phyloP scores from a whole-genome alignment of 2,888 invertebrate species.

The Isoperla grammatica region DNA sequence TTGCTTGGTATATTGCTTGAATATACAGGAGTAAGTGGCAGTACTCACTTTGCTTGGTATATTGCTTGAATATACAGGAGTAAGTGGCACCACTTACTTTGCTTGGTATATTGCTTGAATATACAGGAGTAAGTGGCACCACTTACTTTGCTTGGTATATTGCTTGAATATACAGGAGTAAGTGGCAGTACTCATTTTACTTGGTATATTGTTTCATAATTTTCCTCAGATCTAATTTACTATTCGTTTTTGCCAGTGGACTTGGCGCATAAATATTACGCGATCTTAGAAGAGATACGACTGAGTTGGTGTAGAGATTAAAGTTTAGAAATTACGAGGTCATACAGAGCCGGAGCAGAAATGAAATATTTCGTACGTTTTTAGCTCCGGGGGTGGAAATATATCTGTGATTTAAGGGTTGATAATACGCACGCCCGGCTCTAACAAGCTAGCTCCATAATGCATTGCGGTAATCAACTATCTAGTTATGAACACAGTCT shows the following conservation, averaged over 20 bases:
- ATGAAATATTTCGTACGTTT: not conserved
- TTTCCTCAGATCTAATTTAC: conserved; percentile 26
- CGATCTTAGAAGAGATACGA: conserved; percentile 11
- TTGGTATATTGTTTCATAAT: conserved; percentile 27
- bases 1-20: conserved; percentile 24
- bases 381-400: too few relatives aligned
- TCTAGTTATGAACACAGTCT: too few relatives aligned
- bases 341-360: not conserved
- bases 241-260: conserved; percentile 26
- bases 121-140: too few relatives aligned
- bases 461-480: too few relatives aligned
- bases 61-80: conserved; percentile 24
- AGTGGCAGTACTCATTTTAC: conserved; percentile 2
- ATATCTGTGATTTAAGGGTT: too few relatives aligned
- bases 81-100: conserved; percentile 1
- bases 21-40: too few relatives aligned
- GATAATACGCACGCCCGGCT: too few relatives aligned
- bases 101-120: conserved; percentile 25
- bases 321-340: not conserved
- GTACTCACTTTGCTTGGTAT: conserved; percentile 18
- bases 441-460: too few relatives aligned
- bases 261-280: conserved; percentile 22
- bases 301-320: not conserved
- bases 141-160: conserved; percentile 19
- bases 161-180: conserved; percentile 9